A percentile compares a stretch with the other conserved stretches of the same genome.
phyloP scores from a whole-genome alignment of 2,888 invertebrate genomes.

The Philopedon plagiatum region DNA sequence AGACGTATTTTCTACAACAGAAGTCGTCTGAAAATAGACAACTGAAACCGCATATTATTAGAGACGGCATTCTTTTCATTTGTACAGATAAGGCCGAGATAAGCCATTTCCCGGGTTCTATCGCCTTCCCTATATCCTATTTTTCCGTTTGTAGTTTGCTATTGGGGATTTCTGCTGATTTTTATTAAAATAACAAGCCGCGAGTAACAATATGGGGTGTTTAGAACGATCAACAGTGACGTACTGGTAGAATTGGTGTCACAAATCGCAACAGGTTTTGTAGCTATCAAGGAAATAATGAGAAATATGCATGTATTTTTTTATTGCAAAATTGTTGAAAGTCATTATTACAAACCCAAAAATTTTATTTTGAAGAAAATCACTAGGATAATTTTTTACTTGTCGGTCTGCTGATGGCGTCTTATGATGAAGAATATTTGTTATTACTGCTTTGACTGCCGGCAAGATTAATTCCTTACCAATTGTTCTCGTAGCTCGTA shows the following conservation, averaged over 20 bases:
- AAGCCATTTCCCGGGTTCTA: conserved; percentile 17
- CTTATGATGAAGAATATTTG: too few relatives aligned
- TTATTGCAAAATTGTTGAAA: too few relatives aligned
- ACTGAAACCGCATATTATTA: conserved; percentile 18
- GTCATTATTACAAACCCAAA: too few relatives aligned
- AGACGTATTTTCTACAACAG: conserved; percentile 1
- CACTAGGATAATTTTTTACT: too few relatives aligned
- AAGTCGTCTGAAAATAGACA: background rate
- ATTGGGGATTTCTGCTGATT: conserved; percentile 21
- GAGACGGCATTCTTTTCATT: conserved; percentile 27
- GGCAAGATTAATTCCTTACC: too few relatives aligned
- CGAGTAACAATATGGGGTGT: background rate
- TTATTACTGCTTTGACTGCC: too few relatives aligned
- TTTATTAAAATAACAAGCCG: conserved; percentile 7
- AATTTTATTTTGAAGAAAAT: too few relatives aligned
- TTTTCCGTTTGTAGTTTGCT: conserved; percentile 23
- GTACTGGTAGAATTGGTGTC: background rate
- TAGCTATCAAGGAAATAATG: too few relatives aligned
- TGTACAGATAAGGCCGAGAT: conserved; percentile 25
- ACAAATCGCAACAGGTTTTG: too few relatives aligned
- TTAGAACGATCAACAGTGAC: background rate
- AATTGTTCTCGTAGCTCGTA: too few relatives aligned
- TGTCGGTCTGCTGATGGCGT: too few relatives aligned
- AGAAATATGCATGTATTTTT: too few relatives aligned
- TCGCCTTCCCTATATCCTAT: conserved; percentile 24